A percentile compares a stretch with the other conserved stretches of the same genome.
phyloP scores from a whole-genome alignment of 1,140 invertebrate genomes.

The Drosophila lowei region DNA sequence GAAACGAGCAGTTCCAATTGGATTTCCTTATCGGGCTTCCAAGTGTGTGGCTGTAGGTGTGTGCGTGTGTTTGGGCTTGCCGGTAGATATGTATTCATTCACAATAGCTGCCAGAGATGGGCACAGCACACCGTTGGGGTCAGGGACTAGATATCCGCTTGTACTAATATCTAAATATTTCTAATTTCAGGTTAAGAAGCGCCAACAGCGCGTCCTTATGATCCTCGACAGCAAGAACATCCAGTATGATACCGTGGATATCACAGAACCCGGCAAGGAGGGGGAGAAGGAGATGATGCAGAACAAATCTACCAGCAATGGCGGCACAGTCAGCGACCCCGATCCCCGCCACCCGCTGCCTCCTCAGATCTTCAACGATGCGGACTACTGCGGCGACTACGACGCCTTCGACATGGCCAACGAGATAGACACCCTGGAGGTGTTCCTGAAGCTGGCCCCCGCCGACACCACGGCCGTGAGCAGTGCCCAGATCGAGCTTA shows the following conservation, averaged over 20 bases:
- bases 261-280: conserved; percentile 95
- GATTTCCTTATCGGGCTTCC: conserved; percentile 29
- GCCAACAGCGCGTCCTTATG: conserved; percentile 95
- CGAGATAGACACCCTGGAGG: conserved; percentile 94
- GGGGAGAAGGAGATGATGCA: conserved; percentile 96
- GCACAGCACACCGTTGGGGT: background rate
- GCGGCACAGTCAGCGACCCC: conserved; percentile 87
- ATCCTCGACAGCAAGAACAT: conserved; percentile 95
- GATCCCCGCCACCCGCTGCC: conserved; percentile 88
- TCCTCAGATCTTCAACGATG: conserved; percentile 97
- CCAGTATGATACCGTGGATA: conserved; percentile 94
- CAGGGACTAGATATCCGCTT: background rate
- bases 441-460: conserved; percentile 89
- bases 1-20: conserved; percentile 47
- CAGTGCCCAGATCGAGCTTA: conserved; percentile 83
- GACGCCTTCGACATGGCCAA: conserved; percentile 95
- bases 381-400: conserved; percentile 96
- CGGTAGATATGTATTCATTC: conserved; percentile 23
- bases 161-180: background rate
- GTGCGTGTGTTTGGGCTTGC: conserved; percentile 32
- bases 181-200: conserved; percentile 92
- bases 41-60: conserved; percentile 15
- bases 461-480: conserved; percentile 83
- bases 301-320: conserved; percentile 91
- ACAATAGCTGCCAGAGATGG: conserved; percentile 9